Conservation (phyloP, 2,113 vertebrate genomes). For the Myocastor coypus region DNA sequence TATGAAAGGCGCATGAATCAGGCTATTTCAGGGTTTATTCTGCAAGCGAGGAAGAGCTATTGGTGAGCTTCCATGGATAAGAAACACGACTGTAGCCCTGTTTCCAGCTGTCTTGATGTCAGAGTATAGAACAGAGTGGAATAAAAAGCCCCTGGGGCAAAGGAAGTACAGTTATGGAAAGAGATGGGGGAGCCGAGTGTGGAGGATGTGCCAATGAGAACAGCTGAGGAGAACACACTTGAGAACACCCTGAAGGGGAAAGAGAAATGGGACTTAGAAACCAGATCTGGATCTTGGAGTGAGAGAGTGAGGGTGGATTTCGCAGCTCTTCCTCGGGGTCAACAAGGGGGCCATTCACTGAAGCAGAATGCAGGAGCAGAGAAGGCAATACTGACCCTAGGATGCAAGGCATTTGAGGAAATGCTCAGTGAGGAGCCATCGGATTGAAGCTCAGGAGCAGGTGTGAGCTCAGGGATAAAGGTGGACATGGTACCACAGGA, state of each 20-base stretch:
- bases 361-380: background rate
- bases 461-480: background rate
- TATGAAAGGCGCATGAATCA: background rate
- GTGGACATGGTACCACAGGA: background rate
- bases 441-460: background rate
- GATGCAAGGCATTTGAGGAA: background rate
- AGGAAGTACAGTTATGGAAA: background rate
- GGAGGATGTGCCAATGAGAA: background rate
- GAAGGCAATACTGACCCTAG: background rate
- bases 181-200: background rate
- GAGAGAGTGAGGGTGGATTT: background rate
- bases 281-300: background rate
- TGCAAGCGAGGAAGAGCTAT: background rate
- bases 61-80: background rate
- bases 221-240: background rate
- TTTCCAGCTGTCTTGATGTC: background rate
- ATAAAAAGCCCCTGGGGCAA: background rate
- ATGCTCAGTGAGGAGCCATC: background rate
- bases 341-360: background rate
- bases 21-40: background rate
- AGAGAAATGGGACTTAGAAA: background rate
- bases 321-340: background rate
- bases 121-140: background rate
- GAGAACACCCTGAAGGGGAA: background rate
- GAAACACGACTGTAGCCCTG: background rate